These are phyloP conservation scores for Conops quadrifasciatus DNA, from an alignment of 2,888 invertebrate genomes.

Conservation along the genomic window DNA sequence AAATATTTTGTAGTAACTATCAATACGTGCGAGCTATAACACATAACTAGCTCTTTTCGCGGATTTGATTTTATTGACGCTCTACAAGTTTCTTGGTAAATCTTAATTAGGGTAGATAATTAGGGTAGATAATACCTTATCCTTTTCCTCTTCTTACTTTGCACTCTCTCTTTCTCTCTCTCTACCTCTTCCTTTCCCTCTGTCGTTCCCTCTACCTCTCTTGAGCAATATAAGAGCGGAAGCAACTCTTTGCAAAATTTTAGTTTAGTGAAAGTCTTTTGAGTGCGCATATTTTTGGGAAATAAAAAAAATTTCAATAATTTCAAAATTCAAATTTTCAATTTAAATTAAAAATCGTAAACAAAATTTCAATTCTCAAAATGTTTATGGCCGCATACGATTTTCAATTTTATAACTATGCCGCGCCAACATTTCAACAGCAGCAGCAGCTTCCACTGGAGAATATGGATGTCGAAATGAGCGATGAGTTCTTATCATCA, in stretches of 20 bases:
- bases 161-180: not conserved
- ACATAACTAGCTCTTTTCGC: too few species aligned
- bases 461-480: slow-evolving; percentile 51
- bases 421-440: slow-evolving; percentile 34
- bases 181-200: too few species aligned
- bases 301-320: too few species aligned
- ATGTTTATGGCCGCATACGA: slow-evolving; percentile 48
- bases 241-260: not conserved
- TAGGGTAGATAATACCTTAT: not conserved
- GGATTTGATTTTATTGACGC: too few species aligned
- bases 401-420: slow-evolving; percentile 51
- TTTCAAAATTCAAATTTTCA: not conserved
- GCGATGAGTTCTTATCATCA: slow-evolving; percentile 9
- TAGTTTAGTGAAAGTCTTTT: not conserved
- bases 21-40: too few species aligned
- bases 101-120: slow-evolving; percentile 1
- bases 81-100: not conserved
- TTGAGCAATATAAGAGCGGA: not conserved
- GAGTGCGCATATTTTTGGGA: not conserved
- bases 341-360: not conserved
- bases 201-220: not conserved
- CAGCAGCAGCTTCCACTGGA: slow-evolving; percentile 45
- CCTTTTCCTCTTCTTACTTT: not conserved
- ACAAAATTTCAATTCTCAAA: not conserved
- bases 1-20: too few species aligned